phyloP scores from a whole-genome alignment of 2,888 invertebrate species.

The Andrena marginata region DNA sequence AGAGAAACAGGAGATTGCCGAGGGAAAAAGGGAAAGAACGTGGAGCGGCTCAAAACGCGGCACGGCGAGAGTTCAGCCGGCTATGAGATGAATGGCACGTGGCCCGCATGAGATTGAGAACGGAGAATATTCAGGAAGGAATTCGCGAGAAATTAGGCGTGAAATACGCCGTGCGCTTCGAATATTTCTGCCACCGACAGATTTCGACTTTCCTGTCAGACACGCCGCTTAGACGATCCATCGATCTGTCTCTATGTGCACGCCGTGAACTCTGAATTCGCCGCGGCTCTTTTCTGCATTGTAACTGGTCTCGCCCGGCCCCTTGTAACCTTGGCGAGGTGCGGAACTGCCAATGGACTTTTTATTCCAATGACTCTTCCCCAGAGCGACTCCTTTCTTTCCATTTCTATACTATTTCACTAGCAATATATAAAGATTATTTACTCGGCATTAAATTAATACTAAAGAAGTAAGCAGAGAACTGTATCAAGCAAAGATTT shows the following conservation, averaged over 20 bases:
- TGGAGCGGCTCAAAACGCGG: slow-evolving; percentile 13
- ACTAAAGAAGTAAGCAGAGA: too few species aligned
- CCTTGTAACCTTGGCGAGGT: slow-evolving; percentile 14
- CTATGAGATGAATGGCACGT: slow-evolving; percentile 65
- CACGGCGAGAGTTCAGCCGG: slow-evolving; percentile 46
- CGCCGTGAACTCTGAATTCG: slow-evolving; percentile 43
- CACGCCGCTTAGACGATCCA: slow-evolving; percentile 53
- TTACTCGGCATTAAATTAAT: too few species aligned
- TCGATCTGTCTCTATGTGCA: slow-evolving; percentile 45
- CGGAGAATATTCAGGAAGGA: slow-evolving; percentile 79
- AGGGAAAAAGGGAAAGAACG: background rate
- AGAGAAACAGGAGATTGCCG: background rate
- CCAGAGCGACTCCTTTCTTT: background rate
- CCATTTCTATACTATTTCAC: background rate
- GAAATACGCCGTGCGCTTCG: slow-evolving; percentile 82
- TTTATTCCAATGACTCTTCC: background rate
- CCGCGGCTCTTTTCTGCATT: slow-evolving; percentile 45
- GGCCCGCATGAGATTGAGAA: slow-evolving; percentile 72
- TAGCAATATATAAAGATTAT: too few species aligned
- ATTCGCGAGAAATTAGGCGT: slow-evolving; percentile 83
- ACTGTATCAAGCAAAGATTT: too few species aligned
- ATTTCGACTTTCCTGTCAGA: slow-evolving; percentile 63
- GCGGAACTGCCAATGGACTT: background rate
- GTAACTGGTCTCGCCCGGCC: slow-evolving; percentile 15
- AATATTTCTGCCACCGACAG: slow-evolving; percentile 78